Evolutionary conservation across 2,113 vertebrate genomes (phyloP), one percentile per base, ranked within the genome.

Genomic region (Istiophorus platypterus): DNA sequence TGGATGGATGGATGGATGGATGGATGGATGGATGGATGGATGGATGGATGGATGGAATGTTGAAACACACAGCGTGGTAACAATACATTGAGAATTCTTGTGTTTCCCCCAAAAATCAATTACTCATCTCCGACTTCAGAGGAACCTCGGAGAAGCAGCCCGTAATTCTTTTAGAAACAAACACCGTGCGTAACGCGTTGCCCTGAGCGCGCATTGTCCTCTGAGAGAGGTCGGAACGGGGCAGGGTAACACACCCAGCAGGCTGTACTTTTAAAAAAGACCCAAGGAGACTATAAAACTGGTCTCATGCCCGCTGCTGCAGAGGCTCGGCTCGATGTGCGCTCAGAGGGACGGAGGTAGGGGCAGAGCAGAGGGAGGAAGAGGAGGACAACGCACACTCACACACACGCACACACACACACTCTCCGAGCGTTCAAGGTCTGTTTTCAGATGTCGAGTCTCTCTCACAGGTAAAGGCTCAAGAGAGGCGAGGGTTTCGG

Each of bases 211-310:
- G 78, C 69, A 78, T 89, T 90, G 91, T 92, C 65, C 77, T 85
- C 39, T 17, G 79, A 47, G 69, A 75, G 85, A 61, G 82, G 70
- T 70, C 72, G 74, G 66, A 88, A 87, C 87, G 31, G 91, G 87
- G 90, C 83, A 86, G 91, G 88, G 71, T 68, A 57, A 74, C 51
- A 71, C 59, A 90, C 56, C 49, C 73, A 84, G 86, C 85, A 78
- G 88, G 85, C 87, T 88, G 87, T 52, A 85, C 88, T 89, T 87
- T 93, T 84, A 70, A 91, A 70, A 91, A 89, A 86, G 84, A 90
- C 80, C 88, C 52, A 71, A 71, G 83, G 80, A 92, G 89, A 88
- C 90, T 93, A 93, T 93, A 92, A 94, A 94, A 92, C 82, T 56
- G 84, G 74, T 89, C 85, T 86, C 86, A 90, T 90, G 82, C 89